Base-by-base conservation (phyloP, 2,888 invertebrate species). In the Rotaria socialis region DNA sequence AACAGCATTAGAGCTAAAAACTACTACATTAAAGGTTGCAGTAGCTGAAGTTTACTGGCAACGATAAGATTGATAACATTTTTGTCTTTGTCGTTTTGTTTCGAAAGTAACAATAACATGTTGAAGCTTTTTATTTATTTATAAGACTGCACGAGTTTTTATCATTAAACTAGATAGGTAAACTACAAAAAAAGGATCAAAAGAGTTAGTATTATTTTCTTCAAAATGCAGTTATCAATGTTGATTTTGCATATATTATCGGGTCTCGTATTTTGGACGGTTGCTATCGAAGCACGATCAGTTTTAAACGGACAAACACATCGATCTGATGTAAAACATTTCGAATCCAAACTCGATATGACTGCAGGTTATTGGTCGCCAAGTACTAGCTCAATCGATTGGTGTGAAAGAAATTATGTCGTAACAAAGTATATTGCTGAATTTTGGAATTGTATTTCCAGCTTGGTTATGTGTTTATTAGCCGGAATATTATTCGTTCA, bases 401-500 rank as follows among this genome's bases (percentile, higher is more conserved):
- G 58, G 58, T 58, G 58, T n/a, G 58, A 58, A 58, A 11, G 58
- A n/a, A 58, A 58, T 58, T 58, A 58, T n/a, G 58, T n/a, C 7
- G 58, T 58, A 58, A 58, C 58, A 22, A 11, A 58, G 4, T 58
- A 58, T 58, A 58, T 58, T 58, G 58, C 58, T 19, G 58, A 58
- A 58, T 58, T 58, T n/a, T 58, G 58, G 58, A 58, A 58, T 58
- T 58, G 58, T n/a, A 58, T 58, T 58, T 58, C 58, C 10, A 58
- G 58, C 22, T 58, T 58, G 24, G 22, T n/a, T 8, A 58, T 58
- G 58, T 58, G 58, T 58, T n/a, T 58, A 58, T 58, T 58, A 58
- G 58, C 58, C 7, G 58, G 58, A 58, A 22, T 58, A 58, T 58
- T 58, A 58, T n/a, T 58, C 58, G 58, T 58, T 58, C 58, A n/a